Conservation (phyloP, 1,140 invertebrate species). For the Pygmarrhopalites habei region DNA sequence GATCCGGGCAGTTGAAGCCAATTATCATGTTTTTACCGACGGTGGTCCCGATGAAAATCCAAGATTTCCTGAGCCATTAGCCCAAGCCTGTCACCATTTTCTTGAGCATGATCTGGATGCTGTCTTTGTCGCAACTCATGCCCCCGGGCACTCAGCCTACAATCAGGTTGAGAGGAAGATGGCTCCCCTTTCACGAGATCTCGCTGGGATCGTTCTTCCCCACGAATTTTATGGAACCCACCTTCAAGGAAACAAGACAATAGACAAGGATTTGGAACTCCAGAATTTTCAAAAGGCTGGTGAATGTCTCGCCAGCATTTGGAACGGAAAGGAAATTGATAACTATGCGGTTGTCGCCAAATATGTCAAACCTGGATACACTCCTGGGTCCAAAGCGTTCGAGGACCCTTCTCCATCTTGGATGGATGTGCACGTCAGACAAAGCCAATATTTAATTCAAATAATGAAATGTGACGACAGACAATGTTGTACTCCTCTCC, state of each 20-base stretch:
- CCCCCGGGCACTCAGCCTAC: constrained; percentile 43
- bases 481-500: constrained; percentile 2
- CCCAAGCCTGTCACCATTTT: constrained; percentile 17
- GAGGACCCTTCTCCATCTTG: background rate
- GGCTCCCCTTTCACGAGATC: constrained; percentile 44
- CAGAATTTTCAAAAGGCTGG: constrained; percentile 42
- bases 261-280: constrained; percentile 35
- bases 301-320: constrained; percentile 41
- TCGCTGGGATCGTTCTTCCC: constrained; percentile 43
- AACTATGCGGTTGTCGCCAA: constrained; percentile 40
- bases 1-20: constrained; percentile 42
- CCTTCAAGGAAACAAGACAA: constrained; percentile 39
- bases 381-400: background rate
- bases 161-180: constrained; percentile 42
- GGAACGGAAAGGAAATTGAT: constrained; percentile 41
- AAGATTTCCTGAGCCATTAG: constrained; percentile 4
- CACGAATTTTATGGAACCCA: constrained; percentile 44
- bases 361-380: constrained; percentile 34
- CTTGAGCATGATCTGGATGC: constrained; percentile 43
- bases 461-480: constrained; percentile 21
- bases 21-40: constrained; percentile 44
- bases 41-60: constrained; percentile 47
- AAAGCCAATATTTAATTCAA: constrained; percentile 20
- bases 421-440: constrained; percentile 12
- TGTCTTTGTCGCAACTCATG: constrained; percentile 45